Conservation (phyloP, 2,888 invertebrate species). For the Ligdia adustata region DNA sequence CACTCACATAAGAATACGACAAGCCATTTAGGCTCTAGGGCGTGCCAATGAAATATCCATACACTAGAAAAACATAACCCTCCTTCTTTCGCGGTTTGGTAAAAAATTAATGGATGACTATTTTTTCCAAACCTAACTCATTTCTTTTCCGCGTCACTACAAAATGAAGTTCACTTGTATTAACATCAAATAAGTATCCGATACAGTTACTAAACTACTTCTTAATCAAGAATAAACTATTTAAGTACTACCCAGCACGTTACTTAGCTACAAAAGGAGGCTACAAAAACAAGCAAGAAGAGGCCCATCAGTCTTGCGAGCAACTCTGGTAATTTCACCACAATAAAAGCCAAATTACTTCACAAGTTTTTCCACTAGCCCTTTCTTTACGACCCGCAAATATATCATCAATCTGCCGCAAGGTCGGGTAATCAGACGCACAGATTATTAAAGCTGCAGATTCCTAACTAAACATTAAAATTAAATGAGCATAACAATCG, state of each 20-base stretch:
- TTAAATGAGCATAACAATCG: too few relatives aligned
- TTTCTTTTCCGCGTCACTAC: too few relatives aligned
- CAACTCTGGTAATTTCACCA: conserved; percentile 24
- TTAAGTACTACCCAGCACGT: neutral
- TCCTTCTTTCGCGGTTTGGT: too few relatives aligned
- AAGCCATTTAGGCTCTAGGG: too few relatives aligned
- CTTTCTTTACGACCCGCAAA: conserved; percentile 38
- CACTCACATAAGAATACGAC: too few relatives aligned
- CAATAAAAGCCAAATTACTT: conserved; percentile 30
- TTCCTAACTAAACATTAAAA: too few relatives aligned
- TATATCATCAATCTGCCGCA: conserved; percentile 56
- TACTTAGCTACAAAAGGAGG: conserved; percentile 2
- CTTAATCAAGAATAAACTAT: neutral
- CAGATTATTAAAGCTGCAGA: conserved; percentile 17
- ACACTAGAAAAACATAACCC: too few relatives aligned
- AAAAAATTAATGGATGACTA: too few relatives aligned
- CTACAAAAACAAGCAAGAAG: conserved; percentile 21
- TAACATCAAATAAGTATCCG: too few relatives aligned
- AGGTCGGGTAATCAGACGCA: conserved; percentile 51
- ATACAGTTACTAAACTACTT: neutral
- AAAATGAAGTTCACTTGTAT: too few relatives aligned
- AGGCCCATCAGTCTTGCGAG: conserved; percentile 19
- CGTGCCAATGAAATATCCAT: too few relatives aligned
- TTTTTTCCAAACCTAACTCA: too few relatives aligned
- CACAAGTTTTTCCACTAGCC: conserved; percentile 30